Evolutionary conservation across 37 sponge, comb jelly and placozoan species (phyloP).

Genomic region (Petrosia ficiformis): DNA sequence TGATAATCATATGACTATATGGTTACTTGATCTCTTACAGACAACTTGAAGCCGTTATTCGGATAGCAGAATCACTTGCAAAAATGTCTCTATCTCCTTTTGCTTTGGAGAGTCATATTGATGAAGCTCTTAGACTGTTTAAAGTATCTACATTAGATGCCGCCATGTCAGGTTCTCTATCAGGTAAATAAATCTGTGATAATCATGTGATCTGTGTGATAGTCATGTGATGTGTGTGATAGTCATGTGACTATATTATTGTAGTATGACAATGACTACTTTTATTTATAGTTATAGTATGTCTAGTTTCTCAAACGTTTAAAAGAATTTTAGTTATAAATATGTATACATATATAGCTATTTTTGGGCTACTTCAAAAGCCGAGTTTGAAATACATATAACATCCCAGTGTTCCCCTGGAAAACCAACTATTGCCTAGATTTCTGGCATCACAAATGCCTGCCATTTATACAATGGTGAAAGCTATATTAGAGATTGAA

Average conservation of each 20-base stretch:
- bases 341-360: no score
- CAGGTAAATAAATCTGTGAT: constrained; percentile 68
- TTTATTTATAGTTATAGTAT: not conserved
- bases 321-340: no score
- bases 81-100: constrained; percentile 95
- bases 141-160: constrained; percentile 98
- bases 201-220: no score
- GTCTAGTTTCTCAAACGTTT: no score
- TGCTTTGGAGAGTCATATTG: constrained; percentile 91
- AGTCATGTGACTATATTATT: constrained; percentile 5
- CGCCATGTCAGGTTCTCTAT: constrained; percentile 83
- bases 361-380: no score
- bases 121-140: constrained; percentile 97
- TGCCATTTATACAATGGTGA: no score
- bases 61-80: constrained; percentile 95
- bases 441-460: no score
- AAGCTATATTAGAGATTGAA: no score
- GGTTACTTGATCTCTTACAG: constrained; percentile 16
- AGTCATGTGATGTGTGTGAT: no score
- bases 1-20: not conserved
- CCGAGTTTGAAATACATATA: no score
- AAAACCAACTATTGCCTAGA: no score
- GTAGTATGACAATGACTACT: not conserved
- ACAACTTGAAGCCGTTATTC: constrained; percentile 95
- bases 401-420: no score